Percentiles rank a stretch among this genome's conserved stretches.
phyloP scores from a whole-genome alignment of 2,113 vertebrate species.

The Hoplias malabaricus region DNA sequence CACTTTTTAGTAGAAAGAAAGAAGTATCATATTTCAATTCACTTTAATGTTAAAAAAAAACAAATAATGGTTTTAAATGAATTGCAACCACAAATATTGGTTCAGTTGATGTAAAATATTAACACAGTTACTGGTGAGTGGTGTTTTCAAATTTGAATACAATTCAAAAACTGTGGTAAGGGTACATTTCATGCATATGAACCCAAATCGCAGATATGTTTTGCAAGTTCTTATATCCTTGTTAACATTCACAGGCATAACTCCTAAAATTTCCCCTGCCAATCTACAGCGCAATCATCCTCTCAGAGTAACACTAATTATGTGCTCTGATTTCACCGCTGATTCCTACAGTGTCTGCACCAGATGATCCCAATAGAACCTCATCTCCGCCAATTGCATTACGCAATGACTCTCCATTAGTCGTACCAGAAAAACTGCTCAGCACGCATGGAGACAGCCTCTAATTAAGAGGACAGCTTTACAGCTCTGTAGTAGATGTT shows the following conservation, averaged over 20 bases:
- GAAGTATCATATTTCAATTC: no score
- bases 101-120: no score
- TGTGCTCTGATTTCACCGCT: conserved; percentile 22
- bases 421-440: conserved; percentile 36
- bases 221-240: neutral
- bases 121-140: no score
- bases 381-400: conserved; percentile 48
- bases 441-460: conserved; percentile 16
- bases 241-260: neutral
- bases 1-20: no score
- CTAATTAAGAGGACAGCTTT: conserved; percentile 32
- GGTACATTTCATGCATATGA: neutral
- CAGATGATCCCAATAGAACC: conserved; percentile 24
- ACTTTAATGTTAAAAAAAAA: no score
- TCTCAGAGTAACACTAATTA: conserved; percentile 16
- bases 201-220: neutral
- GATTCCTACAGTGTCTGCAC: conserved; percentile 23
- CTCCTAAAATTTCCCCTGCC: neutral
- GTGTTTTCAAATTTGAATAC: no score
- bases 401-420: conserved; percentile 44
- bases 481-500: conserved; percentile 43
- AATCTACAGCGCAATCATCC: conserved; percentile 11
- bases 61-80: no score
- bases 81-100: no score
- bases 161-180: no score